phyloP scores from a whole-genome alignment of 1,140 invertebrate species.

The Drosophila parvula region DNA sequence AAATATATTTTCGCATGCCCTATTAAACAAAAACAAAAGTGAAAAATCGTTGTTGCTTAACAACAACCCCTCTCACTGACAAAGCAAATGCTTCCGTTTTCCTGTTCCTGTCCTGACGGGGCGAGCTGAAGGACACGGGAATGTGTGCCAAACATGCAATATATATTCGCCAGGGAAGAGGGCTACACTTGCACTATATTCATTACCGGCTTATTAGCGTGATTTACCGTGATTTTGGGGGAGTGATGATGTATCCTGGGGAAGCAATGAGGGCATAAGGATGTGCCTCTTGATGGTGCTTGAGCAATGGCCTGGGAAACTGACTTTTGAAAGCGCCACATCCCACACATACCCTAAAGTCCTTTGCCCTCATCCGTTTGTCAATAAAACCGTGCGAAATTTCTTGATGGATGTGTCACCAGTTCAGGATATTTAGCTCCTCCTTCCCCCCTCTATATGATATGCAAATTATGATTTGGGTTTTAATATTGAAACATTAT shows the following conservation, averaged over 20 bases:
- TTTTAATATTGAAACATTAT: not conserved
- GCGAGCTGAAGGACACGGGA: conserved; percentile 48
- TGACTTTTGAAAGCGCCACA: conserved; percentile 75
- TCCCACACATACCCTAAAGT: conserved; percentile 22
- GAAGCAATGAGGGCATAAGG: conserved; percentile 46
- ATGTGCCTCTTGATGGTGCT: conserved; percentile 45
- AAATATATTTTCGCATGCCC: conserved; percentile 74
- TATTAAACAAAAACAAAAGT: conserved; percentile 79
- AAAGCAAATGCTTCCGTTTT: conserved; percentile 69
- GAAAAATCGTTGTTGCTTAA: conserved; percentile 57
- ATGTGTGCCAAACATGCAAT: conserved; percentile 81
- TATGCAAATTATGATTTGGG: conserved; percentile 65
- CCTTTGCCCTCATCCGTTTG: conserved; percentile 54
- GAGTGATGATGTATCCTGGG: conserved; percentile 55
- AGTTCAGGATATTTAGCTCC: conserved; percentile 39
- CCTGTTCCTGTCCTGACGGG: conserved; percentile 13
- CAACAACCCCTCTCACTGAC: conserved; percentile 22
- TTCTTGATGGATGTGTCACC: conserved; percentile 60
- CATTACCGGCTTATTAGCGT: conserved; percentile 81
- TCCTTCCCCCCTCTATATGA: conserved; percentile 3
- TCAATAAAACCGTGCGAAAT: conserved; percentile 79
- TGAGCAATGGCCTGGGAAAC: conserved; percentile 61
- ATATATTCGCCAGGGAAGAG: conserved; percentile 21
- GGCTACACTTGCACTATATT: conserved; percentile 62
- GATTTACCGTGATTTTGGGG: conserved; percentile 72